phyloP scores from a whole-genome alignment of 2,888 invertebrate species.

The Smittia aterrima region DNA sequence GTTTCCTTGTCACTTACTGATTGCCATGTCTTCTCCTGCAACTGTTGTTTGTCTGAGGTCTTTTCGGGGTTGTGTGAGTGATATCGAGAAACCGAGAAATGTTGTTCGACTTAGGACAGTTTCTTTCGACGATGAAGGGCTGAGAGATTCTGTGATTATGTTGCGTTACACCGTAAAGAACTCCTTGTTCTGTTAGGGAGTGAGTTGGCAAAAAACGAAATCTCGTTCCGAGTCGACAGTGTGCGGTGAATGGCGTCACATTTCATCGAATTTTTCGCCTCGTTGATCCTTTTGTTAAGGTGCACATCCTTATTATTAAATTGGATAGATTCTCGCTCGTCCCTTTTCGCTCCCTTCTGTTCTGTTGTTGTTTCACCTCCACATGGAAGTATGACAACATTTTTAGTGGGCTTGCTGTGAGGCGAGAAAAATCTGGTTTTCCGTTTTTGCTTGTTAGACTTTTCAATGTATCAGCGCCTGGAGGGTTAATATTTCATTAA shows the following conservation, averaged over 20 bases:
- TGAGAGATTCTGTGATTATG: slow-evolving; percentile 28
- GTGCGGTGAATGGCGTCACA: slow-evolving; percentile 51
- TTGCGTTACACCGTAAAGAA: slow-evolving; percentile 30
- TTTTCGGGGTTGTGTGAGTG: slow-evolving; percentile 4
- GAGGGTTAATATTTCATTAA: slow-evolving; percentile 24
- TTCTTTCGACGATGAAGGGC: not conserved
- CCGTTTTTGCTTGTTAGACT: slow-evolving; percentile 13
- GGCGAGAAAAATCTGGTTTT: slow-evolving; percentile 24
- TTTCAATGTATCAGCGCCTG: not conserved
- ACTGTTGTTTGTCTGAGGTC: not conserved
- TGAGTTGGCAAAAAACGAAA: slow-evolving; percentile 29
- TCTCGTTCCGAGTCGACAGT: slow-evolving; percentile 20
- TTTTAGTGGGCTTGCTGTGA: slow-evolving; percentile 36
- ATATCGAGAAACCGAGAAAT: slow-evolving; percentile 36
- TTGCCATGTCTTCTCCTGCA: slow-evolving; percentile 11
- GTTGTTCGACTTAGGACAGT: slow-evolving; percentile 38
- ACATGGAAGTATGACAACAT: slow-evolving; percentile 32
- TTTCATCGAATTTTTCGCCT: slow-evolving; percentile 58
- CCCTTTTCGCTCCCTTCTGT: slow-evolving; percentile 26
- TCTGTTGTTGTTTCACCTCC: slow-evolving; percentile 16
- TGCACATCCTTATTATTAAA: slow-evolving; percentile 42
- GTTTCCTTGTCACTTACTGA: slow-evolving; percentile 35
- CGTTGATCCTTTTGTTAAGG: slow-evolving; percentile 53
- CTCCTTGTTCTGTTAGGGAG: not conserved
- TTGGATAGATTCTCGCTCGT: slow-evolving; percentile 38